These are phyloP conservation scores for Mystacides longicornis DNA, from an alignment of 2,888 invertebrate genomes.

Conservation along the genomic window DNA sequence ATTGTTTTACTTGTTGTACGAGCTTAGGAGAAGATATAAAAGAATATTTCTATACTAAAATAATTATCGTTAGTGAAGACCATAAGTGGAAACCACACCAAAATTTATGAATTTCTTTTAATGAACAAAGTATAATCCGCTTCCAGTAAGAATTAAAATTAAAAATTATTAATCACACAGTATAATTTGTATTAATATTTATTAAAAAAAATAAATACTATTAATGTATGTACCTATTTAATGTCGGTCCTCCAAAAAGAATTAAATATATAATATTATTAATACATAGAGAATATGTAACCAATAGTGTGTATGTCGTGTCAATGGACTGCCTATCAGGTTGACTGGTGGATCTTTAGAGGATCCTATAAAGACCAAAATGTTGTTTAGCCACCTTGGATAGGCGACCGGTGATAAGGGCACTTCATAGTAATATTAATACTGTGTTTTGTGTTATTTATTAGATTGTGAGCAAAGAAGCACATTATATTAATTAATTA, in stretches of 20 bases:
- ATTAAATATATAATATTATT: too few species aligned
- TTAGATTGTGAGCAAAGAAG: constrained; percentile 18
- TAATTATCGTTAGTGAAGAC: constrained; percentile 9
- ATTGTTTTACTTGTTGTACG: constrained; percentile 20
- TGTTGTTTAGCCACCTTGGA: too few species aligned
- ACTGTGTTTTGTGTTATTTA: not conserved
- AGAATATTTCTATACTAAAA: constrained; percentile 2
- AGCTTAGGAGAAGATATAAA: constrained; percentile 20
- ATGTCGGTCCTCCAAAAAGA: too few species aligned
- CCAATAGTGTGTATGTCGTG: too few species aligned
- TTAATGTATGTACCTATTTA: not conserved
- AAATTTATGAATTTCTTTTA: constrained; percentile 25
- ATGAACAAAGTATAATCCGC: constrained; percentile 26
- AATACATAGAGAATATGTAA: too few species aligned
- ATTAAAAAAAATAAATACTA: not conserved
- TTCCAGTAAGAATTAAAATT: constrained; percentile 20
- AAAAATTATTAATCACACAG: not conserved
- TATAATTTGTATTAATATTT: not conserved
- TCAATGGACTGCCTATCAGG: too few species aligned
- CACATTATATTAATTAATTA: constrained; percentile 20
- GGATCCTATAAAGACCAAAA: too few species aligned
- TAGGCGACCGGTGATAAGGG: too few species aligned
- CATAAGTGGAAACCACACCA: constrained; percentile 24
- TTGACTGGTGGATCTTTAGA: too few species aligned
- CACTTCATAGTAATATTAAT: too few species aligned